Evolutionary conservation across 2,113 vertebrate species (phyloP).

Genomic region (Erythrolamprus reginae): DNA sequence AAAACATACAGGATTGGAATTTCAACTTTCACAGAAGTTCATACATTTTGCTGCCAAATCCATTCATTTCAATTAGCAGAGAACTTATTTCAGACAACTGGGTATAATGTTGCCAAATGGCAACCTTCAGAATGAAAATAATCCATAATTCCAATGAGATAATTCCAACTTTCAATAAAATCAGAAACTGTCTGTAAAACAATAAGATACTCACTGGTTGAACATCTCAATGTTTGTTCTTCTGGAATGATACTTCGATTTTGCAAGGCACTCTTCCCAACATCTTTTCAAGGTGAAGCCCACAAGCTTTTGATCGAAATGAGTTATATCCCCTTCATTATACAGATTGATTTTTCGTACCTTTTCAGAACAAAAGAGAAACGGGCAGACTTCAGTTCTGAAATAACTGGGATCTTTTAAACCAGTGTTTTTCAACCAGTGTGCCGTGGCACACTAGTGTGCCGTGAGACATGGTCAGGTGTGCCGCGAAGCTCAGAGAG

Average conservation of each 20-base stretch:
- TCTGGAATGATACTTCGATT: constrained; percentile 69
- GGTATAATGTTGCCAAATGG: neutral
- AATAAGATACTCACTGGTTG: constrained; percentile 75
- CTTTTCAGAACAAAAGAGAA: constrained; percentile 62
- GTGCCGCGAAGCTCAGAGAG: no score
- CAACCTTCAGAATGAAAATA: neutral
- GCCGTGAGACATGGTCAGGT: no score
- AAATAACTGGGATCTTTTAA: neutral
- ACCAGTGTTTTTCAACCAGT: no score
- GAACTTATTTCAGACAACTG: neutral
- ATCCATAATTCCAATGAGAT: neutral
- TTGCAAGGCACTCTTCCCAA: constrained; percentile 87
- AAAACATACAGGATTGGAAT: neutral
- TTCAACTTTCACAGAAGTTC: neutral
- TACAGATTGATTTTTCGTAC: constrained; percentile 85
- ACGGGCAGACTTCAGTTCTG: neutral
- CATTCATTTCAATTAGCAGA: neutral
- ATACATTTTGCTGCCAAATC: neutral
- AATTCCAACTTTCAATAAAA: neutral
- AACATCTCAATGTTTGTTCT: constrained; percentile 73
- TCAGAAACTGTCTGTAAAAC: neutral
- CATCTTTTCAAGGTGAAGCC: constrained; percentile 79
- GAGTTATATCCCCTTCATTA: constrained; percentile 81
- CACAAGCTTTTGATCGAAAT: constrained; percentile 86
- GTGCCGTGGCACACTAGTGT: no score